A percentile compares a stretch with the other conserved stretches of the same genome.
Evolutionary conservation across 2,797 vertebrate species (phyloP).

Genomic region (Micrastur ruficollis): DNA sequence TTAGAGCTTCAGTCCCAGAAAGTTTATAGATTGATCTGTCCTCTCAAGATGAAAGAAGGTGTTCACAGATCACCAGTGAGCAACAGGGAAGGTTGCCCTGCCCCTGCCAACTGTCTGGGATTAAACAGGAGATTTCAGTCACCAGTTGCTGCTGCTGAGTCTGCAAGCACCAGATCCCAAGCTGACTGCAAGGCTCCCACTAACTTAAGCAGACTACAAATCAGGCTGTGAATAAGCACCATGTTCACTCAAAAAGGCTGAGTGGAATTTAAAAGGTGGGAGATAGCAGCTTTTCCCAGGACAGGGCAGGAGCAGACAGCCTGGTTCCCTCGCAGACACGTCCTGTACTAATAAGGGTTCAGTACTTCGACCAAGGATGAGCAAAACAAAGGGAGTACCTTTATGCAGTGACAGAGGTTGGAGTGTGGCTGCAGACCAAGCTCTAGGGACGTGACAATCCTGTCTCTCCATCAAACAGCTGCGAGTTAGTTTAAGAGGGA

Average conservation of each 20-base stretch:
- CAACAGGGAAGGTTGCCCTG: neutral
- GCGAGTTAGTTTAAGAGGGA: neutral
- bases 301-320: neutral
- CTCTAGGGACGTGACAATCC: rapidly evolving
- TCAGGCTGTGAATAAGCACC: neutral
- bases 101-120: neutral
- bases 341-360: neutral
- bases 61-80: neutral
- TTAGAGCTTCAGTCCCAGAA: neutral
- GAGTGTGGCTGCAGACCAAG: neutral
- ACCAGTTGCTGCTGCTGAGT: neutral
- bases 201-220: neutral
- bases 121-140: neutral
- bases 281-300: neutral
- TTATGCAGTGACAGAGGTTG: neutral
- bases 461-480: neutral
- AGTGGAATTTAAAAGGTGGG: neutral
- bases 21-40: neutral
- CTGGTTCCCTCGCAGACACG: neutral
- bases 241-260: neutral
- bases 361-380: neutral
- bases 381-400: neutral
- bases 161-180: neutral
- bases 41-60: neutral
- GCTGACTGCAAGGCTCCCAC: neutral